phyloP scores from a whole-genome alignment of 2,797 vertebrate species.

The Chromis chromis region DNA sequence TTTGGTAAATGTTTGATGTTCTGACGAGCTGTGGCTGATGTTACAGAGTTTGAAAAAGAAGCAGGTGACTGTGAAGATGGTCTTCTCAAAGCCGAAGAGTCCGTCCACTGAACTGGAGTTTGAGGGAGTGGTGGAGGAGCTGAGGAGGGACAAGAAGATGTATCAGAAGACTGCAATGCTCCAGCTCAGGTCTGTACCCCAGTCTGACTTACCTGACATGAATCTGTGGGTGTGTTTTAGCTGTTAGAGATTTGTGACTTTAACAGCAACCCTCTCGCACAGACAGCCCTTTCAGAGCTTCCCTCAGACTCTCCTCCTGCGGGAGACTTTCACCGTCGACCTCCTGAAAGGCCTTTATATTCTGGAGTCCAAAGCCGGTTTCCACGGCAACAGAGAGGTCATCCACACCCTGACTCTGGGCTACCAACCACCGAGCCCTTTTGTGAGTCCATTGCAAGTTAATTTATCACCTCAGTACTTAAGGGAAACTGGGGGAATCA shows the following conservation, averaged over 20 bases:
- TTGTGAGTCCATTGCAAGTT: slow-evolving; percentile 79
- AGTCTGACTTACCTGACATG: neutral
- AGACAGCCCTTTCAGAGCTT: slow-evolving; percentile 88
- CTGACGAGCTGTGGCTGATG: neutral
- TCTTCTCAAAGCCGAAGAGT: slow-evolving; percentile 71
- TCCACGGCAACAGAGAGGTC: slow-evolving; percentile 81
- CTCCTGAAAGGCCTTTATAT: slow-evolving; percentile 81
- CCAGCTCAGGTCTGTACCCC: slow-evolving; percentile 86
- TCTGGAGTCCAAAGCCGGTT: slow-evolving; percentile 86
- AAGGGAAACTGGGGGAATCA: neutral
- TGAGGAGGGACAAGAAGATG: slow-evolving; percentile 81
- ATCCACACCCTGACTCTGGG: slow-evolving; percentile 86
- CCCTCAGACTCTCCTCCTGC: slow-evolving; percentile 85
- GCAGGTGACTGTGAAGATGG: slow-evolving; percentile 74
- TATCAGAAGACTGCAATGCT: slow-evolving; percentile 87
- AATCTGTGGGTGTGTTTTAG: neutral
- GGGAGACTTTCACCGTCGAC: slow-evolving; percentile 88
- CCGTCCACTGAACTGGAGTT: slow-evolving; percentile 79
- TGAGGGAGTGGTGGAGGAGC: slow-evolving; percentile 86
- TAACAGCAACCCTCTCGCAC: slow-evolving; percentile 42
- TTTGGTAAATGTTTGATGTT: neutral
- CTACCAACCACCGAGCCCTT: slow-evolving; percentile 83
- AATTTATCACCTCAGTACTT: neutral
- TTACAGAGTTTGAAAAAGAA: slow-evolving; percentile 83
- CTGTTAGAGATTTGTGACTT: neutral